These are phyloP conservation scores for Mergus octosetaceus DNA, from an alignment of 2,797 vertebrate genomes.

Conservation along the genomic window DNA sequence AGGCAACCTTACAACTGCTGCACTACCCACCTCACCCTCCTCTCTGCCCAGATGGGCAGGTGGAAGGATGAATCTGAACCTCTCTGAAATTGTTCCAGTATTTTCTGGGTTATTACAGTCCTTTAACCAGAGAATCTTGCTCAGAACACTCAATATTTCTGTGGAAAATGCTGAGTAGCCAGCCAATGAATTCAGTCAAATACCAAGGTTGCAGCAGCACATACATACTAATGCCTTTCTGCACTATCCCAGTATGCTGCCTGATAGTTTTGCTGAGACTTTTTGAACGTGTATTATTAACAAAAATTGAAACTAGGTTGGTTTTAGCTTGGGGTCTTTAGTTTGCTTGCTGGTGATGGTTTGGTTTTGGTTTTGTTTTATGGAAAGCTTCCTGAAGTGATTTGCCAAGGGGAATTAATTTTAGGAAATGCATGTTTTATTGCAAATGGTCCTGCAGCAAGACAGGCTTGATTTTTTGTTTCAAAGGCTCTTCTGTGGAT, in stretches of 20 bases:
- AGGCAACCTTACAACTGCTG: background rate
- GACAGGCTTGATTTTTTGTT: background rate
- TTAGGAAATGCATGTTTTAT: background rate
- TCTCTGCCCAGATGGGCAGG: background rate
- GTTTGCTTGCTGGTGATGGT: background rate
- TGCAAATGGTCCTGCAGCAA: background rate
- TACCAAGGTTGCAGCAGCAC: background rate
- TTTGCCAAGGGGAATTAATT: background rate
- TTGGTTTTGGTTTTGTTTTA: background rate
- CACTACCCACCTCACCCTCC: background rate
- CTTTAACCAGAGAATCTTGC: background rate
- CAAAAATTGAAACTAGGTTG: background rate
- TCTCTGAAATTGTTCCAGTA: background rate
- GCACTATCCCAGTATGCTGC: background rate
- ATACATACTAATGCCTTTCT: background rate
- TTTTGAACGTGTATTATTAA: background rate
- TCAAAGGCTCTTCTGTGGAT: background rate
- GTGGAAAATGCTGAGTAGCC: background rate
- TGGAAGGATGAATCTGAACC: background rate
- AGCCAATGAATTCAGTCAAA: background rate
- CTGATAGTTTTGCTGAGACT: background rate
- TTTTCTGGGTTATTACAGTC: background rate
- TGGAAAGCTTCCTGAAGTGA: background rate
- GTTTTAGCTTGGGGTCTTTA: fast-evolving
- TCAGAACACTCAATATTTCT: background rate